A percentile compares a stretch with the other conserved stretches of the same genome.
Evolutionary conservation across 2,113 vertebrate genomes (phyloP).

Genomic region (Psophia crepitans): DNA sequence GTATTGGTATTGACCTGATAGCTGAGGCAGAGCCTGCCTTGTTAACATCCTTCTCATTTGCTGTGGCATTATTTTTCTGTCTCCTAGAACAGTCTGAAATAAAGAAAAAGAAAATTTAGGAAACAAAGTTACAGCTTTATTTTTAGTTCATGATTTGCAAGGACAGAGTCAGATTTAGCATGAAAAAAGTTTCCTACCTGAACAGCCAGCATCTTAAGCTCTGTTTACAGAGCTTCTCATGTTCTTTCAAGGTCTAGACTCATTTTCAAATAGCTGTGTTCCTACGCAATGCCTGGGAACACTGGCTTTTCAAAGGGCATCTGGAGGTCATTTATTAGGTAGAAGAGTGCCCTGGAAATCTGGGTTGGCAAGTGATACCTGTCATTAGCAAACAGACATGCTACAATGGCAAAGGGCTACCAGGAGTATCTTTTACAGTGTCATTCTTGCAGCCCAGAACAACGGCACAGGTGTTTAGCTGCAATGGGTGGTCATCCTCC

Average conservation of each 20-base stretch:
- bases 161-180: not conserved
- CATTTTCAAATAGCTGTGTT: not conserved
- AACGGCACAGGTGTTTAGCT: fast-evolving
- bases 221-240: not conserved
- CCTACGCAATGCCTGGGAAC: not conserved
- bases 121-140: not conserved
- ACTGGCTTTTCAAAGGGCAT: not conserved
- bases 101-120: not conserved
- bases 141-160: not conserved
- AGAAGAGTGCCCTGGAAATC: not conserved
- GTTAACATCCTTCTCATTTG: not conserved
- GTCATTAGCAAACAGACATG: not conserved
- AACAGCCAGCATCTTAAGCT: not conserved
- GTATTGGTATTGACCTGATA: not conserved
- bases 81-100: not conserved
- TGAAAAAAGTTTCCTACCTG: not conserved
- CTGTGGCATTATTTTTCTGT: not conserved
- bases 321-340: not conserved
- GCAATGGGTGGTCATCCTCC: not conserved
- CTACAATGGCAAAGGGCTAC: not conserved
- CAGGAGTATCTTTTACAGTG: not conserved
- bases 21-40: not conserved
- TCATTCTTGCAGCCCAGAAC: not conserved
- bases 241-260: not conserved
- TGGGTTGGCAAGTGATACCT: not conserved